Evolutionary conservation across 2,113 vertebrate genomes (phyloP).

Genomic region (Axis porcinus): DNA sequence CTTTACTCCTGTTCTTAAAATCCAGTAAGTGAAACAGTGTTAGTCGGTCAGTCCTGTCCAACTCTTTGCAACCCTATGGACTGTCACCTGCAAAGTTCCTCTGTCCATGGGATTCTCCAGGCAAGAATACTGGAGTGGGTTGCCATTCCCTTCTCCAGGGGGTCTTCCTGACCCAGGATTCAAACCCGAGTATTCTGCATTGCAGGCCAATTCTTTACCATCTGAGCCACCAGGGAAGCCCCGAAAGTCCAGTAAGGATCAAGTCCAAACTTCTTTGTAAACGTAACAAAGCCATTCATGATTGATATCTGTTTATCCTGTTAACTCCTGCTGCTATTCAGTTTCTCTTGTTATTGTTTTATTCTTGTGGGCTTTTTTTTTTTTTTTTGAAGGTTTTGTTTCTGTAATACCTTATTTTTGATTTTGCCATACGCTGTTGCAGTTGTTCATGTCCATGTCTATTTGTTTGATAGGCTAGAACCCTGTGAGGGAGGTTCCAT

Average conservation of each 20-base stretch:
- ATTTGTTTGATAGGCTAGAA: not conserved
- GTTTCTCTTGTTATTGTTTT: not conserved
- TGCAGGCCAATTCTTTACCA: not conserved
- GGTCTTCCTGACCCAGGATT: not conserved
- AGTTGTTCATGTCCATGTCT: not conserved
- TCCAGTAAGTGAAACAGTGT: not conserved
- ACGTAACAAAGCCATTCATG: not conserved
- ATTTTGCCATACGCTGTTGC: not conserved
- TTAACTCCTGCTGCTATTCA: not conserved
- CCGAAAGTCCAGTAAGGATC: not conserved
- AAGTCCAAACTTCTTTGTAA: not conserved
- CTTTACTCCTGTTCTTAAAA: not conserved
- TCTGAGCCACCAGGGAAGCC: not conserved
- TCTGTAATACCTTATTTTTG: not conserved
- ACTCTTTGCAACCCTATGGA: not conserved
- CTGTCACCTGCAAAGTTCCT: not conserved
- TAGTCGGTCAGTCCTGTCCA: not conserved
- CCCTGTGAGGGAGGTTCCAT: fast-evolving
- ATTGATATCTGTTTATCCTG: not conserved
- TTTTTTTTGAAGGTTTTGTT: not conserved
- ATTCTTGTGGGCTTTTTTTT: not conserved
- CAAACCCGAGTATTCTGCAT: not conserved
- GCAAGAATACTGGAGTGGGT: not conserved
- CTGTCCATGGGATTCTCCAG: not conserved
- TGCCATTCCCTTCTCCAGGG: not conserved